Evolutionary conservation across 2,797 vertebrate genomes (phyloP), one percentile per base, ranked within the genome.

Genomic region (Bucorvus abyssinicus): DNA sequence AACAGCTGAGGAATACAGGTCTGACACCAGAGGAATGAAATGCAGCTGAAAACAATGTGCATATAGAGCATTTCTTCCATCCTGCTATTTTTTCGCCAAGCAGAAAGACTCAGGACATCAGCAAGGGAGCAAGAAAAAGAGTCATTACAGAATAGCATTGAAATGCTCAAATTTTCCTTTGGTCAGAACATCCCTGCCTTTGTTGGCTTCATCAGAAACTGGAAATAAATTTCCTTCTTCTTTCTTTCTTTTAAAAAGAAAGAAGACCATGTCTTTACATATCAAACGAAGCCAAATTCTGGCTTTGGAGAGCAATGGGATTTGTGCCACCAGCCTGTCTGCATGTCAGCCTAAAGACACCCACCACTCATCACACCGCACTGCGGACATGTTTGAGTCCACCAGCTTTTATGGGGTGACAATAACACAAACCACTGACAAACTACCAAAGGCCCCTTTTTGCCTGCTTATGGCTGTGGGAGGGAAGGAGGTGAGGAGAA

Each of bases 391-490:
- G 0, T 90, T 92, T 80, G 40, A 93, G 90, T 80, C 77, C 88
- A 82, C 76, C 60, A 82, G 88, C 84, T 95, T 97, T 97, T 96
- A 96, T 92, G 85, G 86, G 90, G 91, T 96, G 95, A 93, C 91
- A 95, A 64, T 64, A 93, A 97, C 91, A 94, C 77, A 96, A 96
- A 95, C 83, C 93, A 90, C 59, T 94, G 93, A 93, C 86, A 96
- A 90, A 56, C 36, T 40, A 77, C 44, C 34, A 67, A 90, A 88
- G 45, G 50, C 27, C 52, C 50, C 84, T 65, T 84, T 89, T 61
- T 82, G 67, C 74, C 69, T 91, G 52, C 52, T 74, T 3, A 1
- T 56, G 61, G 49, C 77, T 84, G 81, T 70, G 60, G 90, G 67
- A 83, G 64, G 75, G 88, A 90, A 76, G n/a, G 59, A 65, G 70